phyloP scores from a whole-genome alignment of 2,113 vertebrate species.

The Muntiacus reevesi region DNA sequence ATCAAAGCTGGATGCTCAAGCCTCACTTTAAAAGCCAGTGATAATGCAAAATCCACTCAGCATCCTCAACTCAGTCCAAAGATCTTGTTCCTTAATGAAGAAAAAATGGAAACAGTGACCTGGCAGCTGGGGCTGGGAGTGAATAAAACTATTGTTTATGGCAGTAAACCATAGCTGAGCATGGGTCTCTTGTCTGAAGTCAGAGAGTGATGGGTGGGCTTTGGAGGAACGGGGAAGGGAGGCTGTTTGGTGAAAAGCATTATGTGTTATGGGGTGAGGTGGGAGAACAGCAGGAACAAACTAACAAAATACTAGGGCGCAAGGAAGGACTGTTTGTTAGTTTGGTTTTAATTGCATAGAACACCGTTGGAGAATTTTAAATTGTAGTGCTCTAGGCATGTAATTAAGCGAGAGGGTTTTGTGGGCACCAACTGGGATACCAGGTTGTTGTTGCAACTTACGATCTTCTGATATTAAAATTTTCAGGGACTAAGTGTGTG shows the following conservation, averaged over 20 bases:
- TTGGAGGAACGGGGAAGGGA: neutral
- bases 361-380: conserved; percentile 45
- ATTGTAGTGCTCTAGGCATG: conserved; percentile 33
- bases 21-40: neutral
- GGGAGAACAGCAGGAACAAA: neutral
- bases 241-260: neutral
- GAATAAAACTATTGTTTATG: neutral
- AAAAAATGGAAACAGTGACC: neutral
- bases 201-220: neutral
- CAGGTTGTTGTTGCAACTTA: neutral
- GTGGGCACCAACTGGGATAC: neutral
- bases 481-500: neutral
- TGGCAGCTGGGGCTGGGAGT: neutral
- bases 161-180: neutral
- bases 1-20: neutral
- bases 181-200: neutral
- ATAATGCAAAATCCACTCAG: neutral
- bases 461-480: conserved; percentile 44
- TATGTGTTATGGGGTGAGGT: neutral
- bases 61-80: neutral
- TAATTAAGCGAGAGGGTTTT: conserved; percentile 39
- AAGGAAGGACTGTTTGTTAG: neutral
- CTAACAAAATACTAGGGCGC: neutral
- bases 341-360: conserved; percentile 48
- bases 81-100: neutral